Evolutionary conservation across 2,113 vertebrate species (phyloP).

Genomic region (Micronycteris hirsuta): DNA sequence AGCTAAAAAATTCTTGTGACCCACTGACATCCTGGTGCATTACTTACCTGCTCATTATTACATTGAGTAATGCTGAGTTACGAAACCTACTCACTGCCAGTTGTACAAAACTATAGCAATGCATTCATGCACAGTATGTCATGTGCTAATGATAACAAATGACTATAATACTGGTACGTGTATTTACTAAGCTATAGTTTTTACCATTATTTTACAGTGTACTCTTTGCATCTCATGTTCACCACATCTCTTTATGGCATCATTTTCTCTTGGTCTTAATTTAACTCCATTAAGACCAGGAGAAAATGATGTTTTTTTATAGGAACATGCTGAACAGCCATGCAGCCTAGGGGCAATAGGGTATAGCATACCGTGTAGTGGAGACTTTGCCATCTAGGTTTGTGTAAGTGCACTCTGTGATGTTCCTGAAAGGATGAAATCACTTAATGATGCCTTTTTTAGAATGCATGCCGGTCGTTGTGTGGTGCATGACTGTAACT

Average conservation of each 20-base stretch:
- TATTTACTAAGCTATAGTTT: background rate
- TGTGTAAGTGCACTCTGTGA: background rate
- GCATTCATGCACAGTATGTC: background rate
- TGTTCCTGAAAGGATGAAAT: background rate
- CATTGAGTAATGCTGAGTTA: too few relatives aligned
- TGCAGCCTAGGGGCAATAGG: background rate
- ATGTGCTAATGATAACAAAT: background rate
- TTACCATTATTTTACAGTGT: background rate
- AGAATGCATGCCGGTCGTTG: background rate
- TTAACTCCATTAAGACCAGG: too few relatives aligned
- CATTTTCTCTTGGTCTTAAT: background rate
- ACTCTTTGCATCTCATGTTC: background rate
- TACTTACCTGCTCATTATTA: background rate
- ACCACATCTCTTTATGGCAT: background rate
- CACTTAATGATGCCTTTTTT: background rate
- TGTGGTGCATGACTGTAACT: background rate
- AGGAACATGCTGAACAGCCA: background rate
- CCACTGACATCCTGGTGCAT: background rate
- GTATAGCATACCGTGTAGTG: background rate
- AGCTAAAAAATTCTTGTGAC: background rate
- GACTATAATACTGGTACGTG: background rate
- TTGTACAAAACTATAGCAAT: background rate
- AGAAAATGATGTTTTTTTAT: too few relatives aligned
- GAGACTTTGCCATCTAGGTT: background rate
- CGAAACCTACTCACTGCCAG: background rate